Evolutionary conservation across 2,888 invertebrate species (phyloP).

Genomic region (Aphodius granarius): DNA sequence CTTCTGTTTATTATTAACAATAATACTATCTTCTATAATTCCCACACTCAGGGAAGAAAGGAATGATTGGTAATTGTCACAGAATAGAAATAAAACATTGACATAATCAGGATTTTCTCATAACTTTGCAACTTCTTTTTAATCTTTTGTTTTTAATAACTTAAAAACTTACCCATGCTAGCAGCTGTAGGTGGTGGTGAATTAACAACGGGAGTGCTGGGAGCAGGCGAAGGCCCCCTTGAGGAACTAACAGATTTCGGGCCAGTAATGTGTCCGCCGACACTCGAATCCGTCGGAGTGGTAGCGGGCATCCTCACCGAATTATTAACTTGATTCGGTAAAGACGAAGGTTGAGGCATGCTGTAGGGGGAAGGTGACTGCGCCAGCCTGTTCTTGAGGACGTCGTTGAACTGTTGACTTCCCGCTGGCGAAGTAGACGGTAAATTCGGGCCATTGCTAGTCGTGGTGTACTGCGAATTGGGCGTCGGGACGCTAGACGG

Average conservation of each 20-base stretch:
- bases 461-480: constrained; percentile 49
- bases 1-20: too few species aligned
- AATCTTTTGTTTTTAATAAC: too few species aligned
- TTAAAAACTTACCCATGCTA: constrained; percentile 52
- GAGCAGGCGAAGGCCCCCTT: constrained; percentile 60
- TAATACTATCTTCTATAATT: too few species aligned
- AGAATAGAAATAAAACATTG: too few species aligned
- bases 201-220: constrained; percentile 52
- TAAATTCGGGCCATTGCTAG: constrained; percentile 54
- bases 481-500: constrained; percentile 41
- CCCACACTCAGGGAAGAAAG: too few species aligned
- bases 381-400: constrained; percentile 62
- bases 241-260: constrained; percentile 65
- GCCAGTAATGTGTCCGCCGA: constrained; percentile 57
- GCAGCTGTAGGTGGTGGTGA: constrained; percentile 50
- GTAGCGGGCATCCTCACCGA: constrained; percentile 44
- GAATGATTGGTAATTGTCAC: too few species aligned
- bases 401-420: constrained; percentile 59
- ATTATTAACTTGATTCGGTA: constrained; percentile 48
- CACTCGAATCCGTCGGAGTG: constrained; percentile 59
- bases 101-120: too few species aligned
- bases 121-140: too few species aligned
- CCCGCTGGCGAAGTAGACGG: constrained; percentile 53
- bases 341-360: constrained; percentile 38
- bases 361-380: constrained; percentile 51